phyloP scores from a whole-genome alignment of 2,113 vertebrate genomes.

The Meles meles region DNA sequence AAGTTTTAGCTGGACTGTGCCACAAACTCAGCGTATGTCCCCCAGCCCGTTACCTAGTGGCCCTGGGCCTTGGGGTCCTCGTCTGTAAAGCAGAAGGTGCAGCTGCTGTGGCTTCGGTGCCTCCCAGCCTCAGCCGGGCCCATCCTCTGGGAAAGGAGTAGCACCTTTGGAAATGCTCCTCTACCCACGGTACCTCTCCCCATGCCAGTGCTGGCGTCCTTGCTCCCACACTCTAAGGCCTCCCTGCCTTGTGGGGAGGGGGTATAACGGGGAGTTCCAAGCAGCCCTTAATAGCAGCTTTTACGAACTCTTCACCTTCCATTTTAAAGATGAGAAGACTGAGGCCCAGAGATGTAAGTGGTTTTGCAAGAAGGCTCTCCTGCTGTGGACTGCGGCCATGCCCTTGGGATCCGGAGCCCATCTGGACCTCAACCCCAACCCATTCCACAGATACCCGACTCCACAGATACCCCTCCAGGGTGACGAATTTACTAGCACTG shows the following conservation, averaged over 20 bases:
- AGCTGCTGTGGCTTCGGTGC: rapidly evolving
- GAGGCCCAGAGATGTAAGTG: not conserved
- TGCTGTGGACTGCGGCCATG: not conserved
- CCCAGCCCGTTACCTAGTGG: not conserved
- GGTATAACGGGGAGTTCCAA: not conserved
- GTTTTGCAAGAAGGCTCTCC: not conserved
- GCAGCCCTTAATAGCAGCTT: not conserved
- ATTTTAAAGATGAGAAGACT: not conserved
- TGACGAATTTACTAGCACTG: not conserved
- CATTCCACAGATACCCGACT: not conserved
- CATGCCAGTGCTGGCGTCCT: not conserved
- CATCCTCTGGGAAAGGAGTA: not conserved
- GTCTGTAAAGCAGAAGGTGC: not conserved
- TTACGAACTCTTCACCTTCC: not conserved
- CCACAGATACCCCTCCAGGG: not conserved
- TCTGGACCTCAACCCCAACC: not conserved
- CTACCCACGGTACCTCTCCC: not conserved
- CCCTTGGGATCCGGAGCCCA: not conserved
- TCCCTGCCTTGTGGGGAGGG: not conserved
- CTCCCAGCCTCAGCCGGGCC: not conserved
- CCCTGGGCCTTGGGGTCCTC: not conserved
- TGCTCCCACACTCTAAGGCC: not conserved
- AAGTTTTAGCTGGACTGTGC: not conserved
- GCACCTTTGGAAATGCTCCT: not conserved
- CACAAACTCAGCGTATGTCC: not conserved